Conservation (phyloP, 2,797 vertebrate species). For the Chiroxiphia lanceolata region DNA sequence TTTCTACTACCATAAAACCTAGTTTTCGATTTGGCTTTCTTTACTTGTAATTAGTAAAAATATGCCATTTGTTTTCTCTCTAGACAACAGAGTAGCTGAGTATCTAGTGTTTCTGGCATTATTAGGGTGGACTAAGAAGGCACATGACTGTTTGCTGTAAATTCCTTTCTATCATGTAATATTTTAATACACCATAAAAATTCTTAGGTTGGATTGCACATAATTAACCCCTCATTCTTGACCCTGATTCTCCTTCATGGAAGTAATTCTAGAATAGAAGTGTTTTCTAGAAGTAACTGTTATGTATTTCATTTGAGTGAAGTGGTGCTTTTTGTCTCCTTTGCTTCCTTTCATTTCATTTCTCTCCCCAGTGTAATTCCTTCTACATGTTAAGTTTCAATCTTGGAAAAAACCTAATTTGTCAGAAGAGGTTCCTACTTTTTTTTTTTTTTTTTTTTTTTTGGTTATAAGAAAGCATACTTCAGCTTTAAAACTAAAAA, state of each 20-base stretch:
- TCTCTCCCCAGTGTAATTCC: neutral
- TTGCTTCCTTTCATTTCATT: neutral
- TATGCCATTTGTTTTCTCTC: neutral
- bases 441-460: neutral
- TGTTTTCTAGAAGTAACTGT: neutral
- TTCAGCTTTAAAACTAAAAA: neutral
- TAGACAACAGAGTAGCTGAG: conserved; percentile 22
- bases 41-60: conserved; percentile 32
- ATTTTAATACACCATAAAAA: conserved; percentile 5
- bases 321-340: neutral
- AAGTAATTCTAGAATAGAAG: neutral
- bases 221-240: neutral
- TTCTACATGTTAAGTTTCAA: neutral
- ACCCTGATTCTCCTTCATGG: neutral
- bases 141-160: conserved; percentile 8
- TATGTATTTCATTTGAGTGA: neutral
- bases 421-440: neutral
- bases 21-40: conserved; percentile 9
- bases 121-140: neutral
- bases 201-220: neutral
- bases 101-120: conserved; percentile 19
- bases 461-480: neutral
- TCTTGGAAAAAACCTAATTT: neutral
- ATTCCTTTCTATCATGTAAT: neutral
- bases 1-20: neutral